Conservation (phyloP, 2,888 invertebrate genomes). For the Urechis unicinctus region DNA sequence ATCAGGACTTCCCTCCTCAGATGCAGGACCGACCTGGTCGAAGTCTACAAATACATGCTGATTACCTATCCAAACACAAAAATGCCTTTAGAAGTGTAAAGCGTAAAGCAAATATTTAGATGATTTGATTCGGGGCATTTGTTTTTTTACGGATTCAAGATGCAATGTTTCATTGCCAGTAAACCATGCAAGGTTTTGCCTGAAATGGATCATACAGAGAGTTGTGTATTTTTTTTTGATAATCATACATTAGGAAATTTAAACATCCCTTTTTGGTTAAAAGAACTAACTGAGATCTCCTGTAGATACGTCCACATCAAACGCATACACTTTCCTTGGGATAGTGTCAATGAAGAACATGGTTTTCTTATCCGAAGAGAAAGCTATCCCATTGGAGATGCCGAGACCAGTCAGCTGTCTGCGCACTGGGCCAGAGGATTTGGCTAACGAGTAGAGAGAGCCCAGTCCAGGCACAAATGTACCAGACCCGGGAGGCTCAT, state of each 20-base stretch:
- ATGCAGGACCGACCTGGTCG: neutral
- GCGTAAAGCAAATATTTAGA: too few species aligned
- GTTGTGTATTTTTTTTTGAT: too few species aligned
- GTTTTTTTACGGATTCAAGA: too few species aligned
- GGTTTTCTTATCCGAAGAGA: constrained; percentile 64
- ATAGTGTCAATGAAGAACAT: constrained; percentile 75
- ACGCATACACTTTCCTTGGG: constrained; percentile 62
- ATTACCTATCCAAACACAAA: too few species aligned
- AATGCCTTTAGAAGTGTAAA: too few species aligned
- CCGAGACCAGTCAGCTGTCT: constrained; percentile 25
- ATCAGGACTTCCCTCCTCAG: constrained; percentile 38
- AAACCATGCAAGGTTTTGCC: too few species aligned
- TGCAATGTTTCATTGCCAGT: too few species aligned
- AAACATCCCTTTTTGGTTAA: too few species aligned
- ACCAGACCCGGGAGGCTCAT: constrained; percentile 26
- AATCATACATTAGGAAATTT: too few species aligned
- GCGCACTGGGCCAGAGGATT: constrained; percentile 21
- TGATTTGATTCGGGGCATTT: too few species aligned
- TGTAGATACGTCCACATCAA: constrained; percentile 61
- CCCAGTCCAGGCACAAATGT: constrained; percentile 25
- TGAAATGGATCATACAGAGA: too few species aligned
- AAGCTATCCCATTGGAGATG: constrained; percentile 73
- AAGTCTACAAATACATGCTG: neutral
- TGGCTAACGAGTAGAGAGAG: constrained; percentile 31
- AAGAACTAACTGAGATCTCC: constrained; percentile 63